phyloP scores from a whole-genome alignment of 2,888 invertebrate genomes.

The Lagria hirta region DNA sequence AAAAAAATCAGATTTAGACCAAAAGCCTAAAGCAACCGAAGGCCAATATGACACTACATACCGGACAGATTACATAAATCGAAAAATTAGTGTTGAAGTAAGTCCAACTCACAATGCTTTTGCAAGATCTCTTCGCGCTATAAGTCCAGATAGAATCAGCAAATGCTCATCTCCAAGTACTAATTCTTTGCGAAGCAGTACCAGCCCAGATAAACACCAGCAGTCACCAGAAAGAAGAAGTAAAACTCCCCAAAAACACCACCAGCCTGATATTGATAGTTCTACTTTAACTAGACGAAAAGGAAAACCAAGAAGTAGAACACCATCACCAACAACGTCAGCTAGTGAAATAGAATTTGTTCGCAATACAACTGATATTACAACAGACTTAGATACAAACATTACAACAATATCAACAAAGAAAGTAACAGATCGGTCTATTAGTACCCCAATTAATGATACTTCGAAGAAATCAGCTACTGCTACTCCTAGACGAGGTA shows the following conservation, averaged over 20 bases:
- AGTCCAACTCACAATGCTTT: slow-evolving; percentile 77
- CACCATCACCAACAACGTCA: slow-evolving; percentile 46
- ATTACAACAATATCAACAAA: slow-evolving; percentile 37
- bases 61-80: slow-evolving; percentile 60
- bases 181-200: slow-evolving; percentile 59
- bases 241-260: slow-evolving; percentile 29
- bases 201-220: slow-evolving; percentile 48
- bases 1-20: slow-evolving; percentile 43
- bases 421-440: slow-evolving; percentile 45
- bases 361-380: slow-evolving; percentile 40
- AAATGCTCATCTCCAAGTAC: slow-evolving; percentile 60
- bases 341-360: slow-evolving; percentile 59
- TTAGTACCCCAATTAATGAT: slow-evolving; percentile 42
- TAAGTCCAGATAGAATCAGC: slow-evolving; percentile 60
- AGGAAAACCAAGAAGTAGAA: slow-evolving; percentile 36
- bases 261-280: slow-evolving; percentile 33
- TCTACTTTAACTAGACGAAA: slow-evolving; percentile 41
- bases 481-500: slow-evolving; percentile 15
- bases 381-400: slow-evolving; percentile 49
- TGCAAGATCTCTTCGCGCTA: slow-evolving; percentile 70
- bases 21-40: slow-evolving; percentile 48
- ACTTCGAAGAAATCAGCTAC: slow-evolving; percentile 18
- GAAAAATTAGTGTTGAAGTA: slow-evolving; percentile 62
- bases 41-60: slow-evolving; percentile 64
- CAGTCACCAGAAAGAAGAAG: slow-evolving; percentile 42